Base-by-base conservation (phyloP, 2,888 invertebrate genomes). In the Alentia gelatinosa region DNA sequence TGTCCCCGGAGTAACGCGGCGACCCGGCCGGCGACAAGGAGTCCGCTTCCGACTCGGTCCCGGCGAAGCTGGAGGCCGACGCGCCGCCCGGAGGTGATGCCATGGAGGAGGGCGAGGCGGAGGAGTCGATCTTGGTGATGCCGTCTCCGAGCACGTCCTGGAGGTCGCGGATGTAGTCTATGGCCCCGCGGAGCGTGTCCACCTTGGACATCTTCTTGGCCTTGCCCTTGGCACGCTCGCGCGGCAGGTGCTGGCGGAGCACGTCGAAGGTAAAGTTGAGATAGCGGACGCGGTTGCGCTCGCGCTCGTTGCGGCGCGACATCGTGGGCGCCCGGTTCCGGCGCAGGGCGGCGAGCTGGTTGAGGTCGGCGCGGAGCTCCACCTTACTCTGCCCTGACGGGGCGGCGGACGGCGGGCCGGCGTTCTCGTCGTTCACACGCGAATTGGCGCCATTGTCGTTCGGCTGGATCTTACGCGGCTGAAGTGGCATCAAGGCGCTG, bases 161-260 rank as follows among this genome's bases (percentile, higher is more conserved):
- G 4, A 86, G 47, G 47, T 86, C 86, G 15, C 50, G 12, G 86
- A 86, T 86, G 19, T 86, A 86, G 86, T 86, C 86, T 30, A 86
- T 86, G 47, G 86, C 86, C 4, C 86, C 86, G 15, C 86, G 26
- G 15, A 86, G 86, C 3, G 86, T 86, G 47, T 86, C 86, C 7
- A 86, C 86, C 35, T 86, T 86, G 86, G 86, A 86, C 86, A 86
- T 86, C 30, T 86, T 86, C 86, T 86, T 86, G 50, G 86, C 86
- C 47, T 86, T 86, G 42, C 86, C 86, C 50, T 86, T 86, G 86
- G 86, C 26, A 23, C 86, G 33, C 47, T 86, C 35, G 30, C 86
- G 1, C 15, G 86, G 86, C 7, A 86, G 47, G 30, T 86, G 86
- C 47, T 86, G 86, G 19, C 86, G 86, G 30, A 86, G 86, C 5